Evolutionary conservation across 2,113 vertebrate genomes (phyloP), one percentile per base, ranked within the genome.

Genomic region (Ophthalmotilapia sp.): DNA sequence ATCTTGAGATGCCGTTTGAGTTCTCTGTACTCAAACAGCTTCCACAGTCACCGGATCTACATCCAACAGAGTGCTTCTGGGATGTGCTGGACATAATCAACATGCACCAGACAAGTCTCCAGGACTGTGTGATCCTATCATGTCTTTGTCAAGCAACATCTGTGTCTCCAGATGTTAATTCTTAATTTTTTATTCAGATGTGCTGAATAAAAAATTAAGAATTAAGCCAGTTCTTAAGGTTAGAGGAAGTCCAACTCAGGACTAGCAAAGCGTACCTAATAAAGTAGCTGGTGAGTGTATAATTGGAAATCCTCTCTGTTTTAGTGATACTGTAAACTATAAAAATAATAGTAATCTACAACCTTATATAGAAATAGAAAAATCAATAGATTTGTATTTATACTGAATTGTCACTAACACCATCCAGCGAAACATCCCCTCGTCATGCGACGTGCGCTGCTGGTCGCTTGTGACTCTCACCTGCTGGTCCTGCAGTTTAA

Each of bases 401-500:
- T 26, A 42, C 10, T 49, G 42, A 47, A 21, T 31, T 5, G 2
- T 13, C 11, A 38, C 19, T 40, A 19, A 81, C 31, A 36, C 47
- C n/a, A 11, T 36, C 38, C 40, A 45, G 21, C 1, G 2, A 73
- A 53, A 79, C 77, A 23, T 54, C 77, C 49, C 0, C 0, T n/a
- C 0, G 8, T 54, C 45, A 10, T 14, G 47, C 1, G 7, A 21
- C 2, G 3, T 12, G 21, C 19, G 4, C 40, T 45, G 19, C 9
- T 19, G 26, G 42, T 23, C 12, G 26, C 6, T 3, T 3, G 5
- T 2, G 8, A 82, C 77, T 94, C 97, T 96, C 92, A 99, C 98
- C 97, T 99, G 98, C 96, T 99, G 99, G 94, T 99, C 99, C 96
- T 99, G 99, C 79, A 99, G 98, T 96, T 99, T 99, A 95, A 99